A percentile compares a stretch with the other conserved stretches of the same genome.
Conservation (phyloP, 2,888 invertebrate species). For the Hypena proboscidalis region DNA sequence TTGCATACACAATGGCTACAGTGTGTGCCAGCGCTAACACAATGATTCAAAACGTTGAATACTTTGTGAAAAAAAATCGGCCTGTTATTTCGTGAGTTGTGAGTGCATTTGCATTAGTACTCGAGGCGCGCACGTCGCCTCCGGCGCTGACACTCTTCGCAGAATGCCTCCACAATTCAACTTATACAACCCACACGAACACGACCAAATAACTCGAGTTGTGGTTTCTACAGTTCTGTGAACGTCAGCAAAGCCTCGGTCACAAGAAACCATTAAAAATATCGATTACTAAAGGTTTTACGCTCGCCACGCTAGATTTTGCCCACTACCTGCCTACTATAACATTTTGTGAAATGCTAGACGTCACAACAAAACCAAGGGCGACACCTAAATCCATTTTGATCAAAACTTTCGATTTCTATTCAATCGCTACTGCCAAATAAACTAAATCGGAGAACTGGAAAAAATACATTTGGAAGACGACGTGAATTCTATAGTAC, state of each 20-base stretch:
- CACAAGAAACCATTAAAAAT: constrained; percentile 8
- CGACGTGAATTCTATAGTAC: not conserved
- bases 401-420: constrained; percentile 24
- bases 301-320: not conserved
- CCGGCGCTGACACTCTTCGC: constrained; percentile 1
- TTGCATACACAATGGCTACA: constrained; percentile 13
- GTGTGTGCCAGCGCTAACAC: constrained; percentile 13
- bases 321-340: too few species aligned
- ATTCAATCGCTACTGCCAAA: constrained; percentile 13
- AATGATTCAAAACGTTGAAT: constrained; percentile 20
- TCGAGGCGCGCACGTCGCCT: constrained; percentile 14
- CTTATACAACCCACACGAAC: not conserved
- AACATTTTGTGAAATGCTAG: constrained; percentile 8
- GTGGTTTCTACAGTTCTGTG: constrained; percentile 4
- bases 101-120: constrained; percentile 16
- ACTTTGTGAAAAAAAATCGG: constrained; percentile 11
- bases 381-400: constrained; percentile 12
- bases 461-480: not conserved
- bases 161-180: not conserved
- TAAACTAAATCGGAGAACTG: not conserved
- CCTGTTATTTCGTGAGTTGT: constrained; percentile 6
- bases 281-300: constrained; percentile 2
- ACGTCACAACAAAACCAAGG: constrained; percentile 17
- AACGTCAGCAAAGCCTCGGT: not conserved
- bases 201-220: not conserved